A percentile compares a stretch with the other conserved stretches of the same genome.
Evolutionary conservation across 1,140 invertebrate genomes (phyloP).

Genomic region (Drosophila nebulosa): DNA sequence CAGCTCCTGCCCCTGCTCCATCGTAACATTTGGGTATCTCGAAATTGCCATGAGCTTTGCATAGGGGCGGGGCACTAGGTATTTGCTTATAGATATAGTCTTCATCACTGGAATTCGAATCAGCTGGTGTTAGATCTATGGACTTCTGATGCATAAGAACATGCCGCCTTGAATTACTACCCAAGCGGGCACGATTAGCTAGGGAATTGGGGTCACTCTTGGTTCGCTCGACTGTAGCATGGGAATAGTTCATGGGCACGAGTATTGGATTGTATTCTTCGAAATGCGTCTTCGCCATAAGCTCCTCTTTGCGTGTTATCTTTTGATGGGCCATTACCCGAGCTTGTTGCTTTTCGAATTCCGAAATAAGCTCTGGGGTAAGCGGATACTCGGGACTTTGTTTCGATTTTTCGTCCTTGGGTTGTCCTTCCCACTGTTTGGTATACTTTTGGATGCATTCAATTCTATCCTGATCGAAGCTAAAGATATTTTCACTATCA

Average conservation of each 20-base stretch:
- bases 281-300: constrained; percentile 85
- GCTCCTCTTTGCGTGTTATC: constrained; percentile 84
- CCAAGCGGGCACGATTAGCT: constrained; percentile 86
- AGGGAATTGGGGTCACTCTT: constrained; percentile 91
- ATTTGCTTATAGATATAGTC: constrained; percentile 88
- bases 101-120: constrained; percentile 87
- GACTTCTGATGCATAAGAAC: constrained; percentile 93
- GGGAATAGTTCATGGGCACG: constrained; percentile 81
- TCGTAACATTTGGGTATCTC: constrained; percentile 84
- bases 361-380: constrained; percentile 83
- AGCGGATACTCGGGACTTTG: constrained; percentile 78
- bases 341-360: constrained; percentile 83
- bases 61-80: constrained; percentile 86
- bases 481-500: constrained; percentile 85
- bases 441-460: constrained; percentile 85
- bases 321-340: constrained; percentile 80
- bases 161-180: constrained; percentile 86
- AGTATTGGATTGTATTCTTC: constrained; percentile 84
- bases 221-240: constrained; percentile 89
- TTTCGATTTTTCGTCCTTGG: constrained; percentile 77
- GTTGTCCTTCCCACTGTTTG: constrained; percentile 83
- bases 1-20: constrained; percentile 21
- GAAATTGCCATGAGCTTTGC: constrained; percentile 85
- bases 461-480: constrained; percentile 87
- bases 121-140: constrained; percentile 90